Evolutionary conservation across 92 coral and sea anemone species (phyloP), one percentile per base, ranked within the genome.

Genomic region (Phymanthus crucifer): DNA sequence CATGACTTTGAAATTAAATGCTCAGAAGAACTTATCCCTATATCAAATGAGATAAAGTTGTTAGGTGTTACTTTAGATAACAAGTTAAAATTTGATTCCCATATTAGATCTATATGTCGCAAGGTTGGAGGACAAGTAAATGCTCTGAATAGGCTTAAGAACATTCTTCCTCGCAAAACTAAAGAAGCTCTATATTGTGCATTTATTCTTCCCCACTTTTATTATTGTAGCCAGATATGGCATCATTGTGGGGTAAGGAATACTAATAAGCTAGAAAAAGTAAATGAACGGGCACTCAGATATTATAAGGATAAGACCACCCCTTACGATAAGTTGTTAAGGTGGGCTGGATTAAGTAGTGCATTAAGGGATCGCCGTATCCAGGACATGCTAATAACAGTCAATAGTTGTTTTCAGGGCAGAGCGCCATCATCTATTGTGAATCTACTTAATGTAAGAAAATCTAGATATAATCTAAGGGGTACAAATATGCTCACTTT

Each of bases 61-160:
- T 83, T 84, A 56, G 79, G 83, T 46, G 81, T 84, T 67, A 71
- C 79, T 36, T 32, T 84, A 27, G 83, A 84, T 64, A 71, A 26
- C 56, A 78, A 77, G 65, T 52, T 84, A 19, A 84, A 78, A 74
- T 78, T 84, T 71, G 88, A 71, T 34, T 56, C 75, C n/a, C 83
- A 78, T 6, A 78, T 84, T 54, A 31, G 74, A 27, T 78, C 78
- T 31, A 79, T 85, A 21, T 79, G 84, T 73, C 71, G 64, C 61
- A 78, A 78, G 79, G 88, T 78, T 33, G 1, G 75, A 66, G 80
- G 79, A 38, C 80, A 74, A 71, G 47, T 81, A 7, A 81, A 80
- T 54, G 80, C 34, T 17, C 64, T 82, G 26, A 78, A 85, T 43
- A 73, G 89, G 19, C 29, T 78, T 74, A 85, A 72, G 80, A 78